Evolutionary conservation across 1,140 invertebrate genomes (phyloP), one percentile per base, ranked within the genome.

Genomic region (Chelonus insularis): DNA sequence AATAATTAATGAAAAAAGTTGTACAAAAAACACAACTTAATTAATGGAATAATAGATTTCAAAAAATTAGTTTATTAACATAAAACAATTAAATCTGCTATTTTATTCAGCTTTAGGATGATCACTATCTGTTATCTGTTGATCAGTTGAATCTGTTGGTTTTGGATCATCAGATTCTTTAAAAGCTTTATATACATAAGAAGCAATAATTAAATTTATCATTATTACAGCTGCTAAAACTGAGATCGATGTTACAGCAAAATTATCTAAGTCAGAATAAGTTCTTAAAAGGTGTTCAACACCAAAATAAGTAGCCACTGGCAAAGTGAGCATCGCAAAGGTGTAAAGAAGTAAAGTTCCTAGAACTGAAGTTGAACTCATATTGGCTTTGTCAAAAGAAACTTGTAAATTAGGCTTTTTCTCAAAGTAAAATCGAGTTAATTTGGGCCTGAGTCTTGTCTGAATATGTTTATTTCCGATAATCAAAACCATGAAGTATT

Each of bases 251-350:
- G 87, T 92, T 57, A 84, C 85, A 4, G 82, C 66, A 72, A 87
- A 91, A 59, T 75, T 80, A 54, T 84, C 82, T 43, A 87, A 71
- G 5, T 87, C 79, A 58, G 86, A 88, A 67, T 87, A 84, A 48
- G 86, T 84, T 64, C 83, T 78, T 20, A 92, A 73, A 37, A 86
- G 61, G 72, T 88, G 83, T 59, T 83, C 83, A 8, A 86, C 83
- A 8, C 86, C 86, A 78, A 89, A 93, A 78, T 89, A 94, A 37
- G 87, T 84, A 14, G 80, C 72, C 77, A 94, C 91, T 2, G 92
- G 92, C 57, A 94, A 72, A 4, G 90, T 90, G 67, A 93, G 92
- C 91, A 94, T 94, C 2, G 89, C 84, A 43, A 88, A 72, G 78
- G 89, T 93, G 68, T 89, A 93, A n/a, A 92, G 77, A 37, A 93